Conservation (phyloP, 2,888 invertebrate species). For the Eupeodes latifasciatus region DNA sequence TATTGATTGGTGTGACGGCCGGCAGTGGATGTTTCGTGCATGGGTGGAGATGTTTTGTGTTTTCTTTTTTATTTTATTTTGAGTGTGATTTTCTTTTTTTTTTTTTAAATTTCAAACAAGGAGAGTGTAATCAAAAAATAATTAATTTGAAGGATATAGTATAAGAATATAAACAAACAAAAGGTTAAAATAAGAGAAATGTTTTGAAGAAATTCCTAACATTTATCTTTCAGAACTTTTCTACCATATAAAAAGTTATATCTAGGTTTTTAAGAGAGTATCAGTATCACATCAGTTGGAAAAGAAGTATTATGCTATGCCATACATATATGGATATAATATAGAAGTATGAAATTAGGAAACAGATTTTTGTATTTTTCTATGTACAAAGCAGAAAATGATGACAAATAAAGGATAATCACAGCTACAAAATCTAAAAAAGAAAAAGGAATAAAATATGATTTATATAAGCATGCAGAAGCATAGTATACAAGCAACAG, state of each 20-base stretch:
- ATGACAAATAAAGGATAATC: constrained; percentile 42
- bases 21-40: constrained; percentile 54
- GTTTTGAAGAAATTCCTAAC: constrained; percentile 63
- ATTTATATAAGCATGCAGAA: constrained; percentile 16
- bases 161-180: constrained; percentile 5
- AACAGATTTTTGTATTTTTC: constrained; percentile 77
- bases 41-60: constrained; percentile 33
- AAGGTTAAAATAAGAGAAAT: constrained; percentile 21
- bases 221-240: constrained; percentile 66
- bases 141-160: constrained; percentile 35
- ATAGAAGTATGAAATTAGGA: constrained; percentile 72
- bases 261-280: constrained; percentile 28
- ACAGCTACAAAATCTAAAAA: neutral
- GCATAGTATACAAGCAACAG: neutral
- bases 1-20: constrained; percentile 51
- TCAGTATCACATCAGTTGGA: constrained; percentile 65
- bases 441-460: neutral
- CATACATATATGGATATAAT: constrained; percentile 29
- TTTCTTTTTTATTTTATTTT: constrained; percentile 14
- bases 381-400: constrained; percentile 69
- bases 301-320: constrained; percentile 54
- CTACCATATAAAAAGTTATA: constrained; percentile 56
- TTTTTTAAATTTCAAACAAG: constrained; percentile 34
- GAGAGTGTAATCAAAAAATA: constrained; percentile 57
- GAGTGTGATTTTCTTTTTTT: neutral